phyloP scores from a whole-genome alignment of 2,113 vertebrate genomes.

The Mormyrus iriodes region DNA sequence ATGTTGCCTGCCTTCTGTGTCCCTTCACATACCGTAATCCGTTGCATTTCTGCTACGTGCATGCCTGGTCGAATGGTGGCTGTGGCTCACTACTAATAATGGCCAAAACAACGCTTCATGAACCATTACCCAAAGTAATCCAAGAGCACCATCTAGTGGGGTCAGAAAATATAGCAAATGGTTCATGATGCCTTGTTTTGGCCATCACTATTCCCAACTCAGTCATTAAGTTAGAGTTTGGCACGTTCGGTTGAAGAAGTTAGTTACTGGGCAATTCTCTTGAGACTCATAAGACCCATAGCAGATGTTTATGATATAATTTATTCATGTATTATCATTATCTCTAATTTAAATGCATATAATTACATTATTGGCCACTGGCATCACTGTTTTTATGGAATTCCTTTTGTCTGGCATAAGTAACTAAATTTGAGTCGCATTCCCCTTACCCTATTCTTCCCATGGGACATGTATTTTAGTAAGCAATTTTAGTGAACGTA shows the following conservation, averaged over 20 bases:
- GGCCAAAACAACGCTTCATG: no score
- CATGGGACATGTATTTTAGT: background rate
- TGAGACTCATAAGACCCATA: background rate
- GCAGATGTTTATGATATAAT: background rate
- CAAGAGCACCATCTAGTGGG: no score
- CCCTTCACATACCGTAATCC: no score
- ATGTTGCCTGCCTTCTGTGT: no score
- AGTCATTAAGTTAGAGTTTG: background rate
- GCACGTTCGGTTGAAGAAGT: background rate
- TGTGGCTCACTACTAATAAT: no score
- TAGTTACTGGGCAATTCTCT: background rate
- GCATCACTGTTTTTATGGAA: background rate
- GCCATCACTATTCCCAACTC: no score
- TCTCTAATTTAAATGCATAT: background rate
- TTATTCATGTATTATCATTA: background rate
- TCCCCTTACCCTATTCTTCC: no score
- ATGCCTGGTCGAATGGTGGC: no score
- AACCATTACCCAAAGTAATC: no score
- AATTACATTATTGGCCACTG: background rate
- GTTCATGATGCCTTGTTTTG: no score
- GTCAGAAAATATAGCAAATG: no score
- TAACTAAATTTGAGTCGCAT: background rate
- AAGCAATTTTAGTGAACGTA: background rate
- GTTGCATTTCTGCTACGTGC: no score
- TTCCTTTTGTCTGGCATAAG: background rate